Evolutionary conservation across 2,888 invertebrate genomes (phyloP).

Genomic region (Dichetophora obliterata): DNA sequence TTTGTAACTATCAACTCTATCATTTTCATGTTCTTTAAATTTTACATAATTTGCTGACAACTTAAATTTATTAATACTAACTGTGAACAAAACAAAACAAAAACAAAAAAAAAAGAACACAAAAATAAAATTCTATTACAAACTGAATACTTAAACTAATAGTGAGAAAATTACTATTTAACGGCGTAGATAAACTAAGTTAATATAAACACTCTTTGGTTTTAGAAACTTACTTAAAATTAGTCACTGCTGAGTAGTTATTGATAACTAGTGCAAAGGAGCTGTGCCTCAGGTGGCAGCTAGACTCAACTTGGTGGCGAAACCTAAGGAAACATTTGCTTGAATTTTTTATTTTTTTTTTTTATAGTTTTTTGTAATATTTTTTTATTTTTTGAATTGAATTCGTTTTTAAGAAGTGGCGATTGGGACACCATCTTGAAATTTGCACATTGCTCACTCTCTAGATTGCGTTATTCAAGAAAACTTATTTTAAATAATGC

Average conservation of each 20-base stretch:
- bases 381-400: slow-evolving; percentile 10
- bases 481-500: slow-evolving; percentile 13
- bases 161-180: slow-evolving; percentile 20
- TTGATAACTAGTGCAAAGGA: slow-evolving; percentile 9
- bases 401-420: slow-evolving; percentile 1
- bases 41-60: slow-evolving; percentile 17
- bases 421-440: slow-evolving; percentile 5
- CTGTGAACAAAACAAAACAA: slow-evolving; percentile 25
- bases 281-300: neutral
- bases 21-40: neutral
- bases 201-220: slow-evolving; percentile 58
- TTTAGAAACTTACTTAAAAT: slow-evolving; percentile 54
- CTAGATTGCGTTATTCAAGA: slow-evolving; percentile 10
- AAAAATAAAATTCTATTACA: neutral
- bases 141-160: slow-evolving; percentile 24
- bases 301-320: neutral
- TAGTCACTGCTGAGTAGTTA: slow-evolving; percentile 29
- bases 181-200: slow-evolving; percentile 28
- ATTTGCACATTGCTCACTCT: slow-evolving; percentile 31
- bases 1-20: neutral
- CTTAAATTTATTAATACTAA: slow-evolving; percentile 39
- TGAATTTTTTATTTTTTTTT: neutral
- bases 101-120: slow-evolving; percentile 5
- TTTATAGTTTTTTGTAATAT: neutral
- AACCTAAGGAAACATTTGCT: neutral